Evolutionary conservation across 2,113 vertebrate genomes (phyloP).

Genomic region (Sorex fumeus): DNA sequence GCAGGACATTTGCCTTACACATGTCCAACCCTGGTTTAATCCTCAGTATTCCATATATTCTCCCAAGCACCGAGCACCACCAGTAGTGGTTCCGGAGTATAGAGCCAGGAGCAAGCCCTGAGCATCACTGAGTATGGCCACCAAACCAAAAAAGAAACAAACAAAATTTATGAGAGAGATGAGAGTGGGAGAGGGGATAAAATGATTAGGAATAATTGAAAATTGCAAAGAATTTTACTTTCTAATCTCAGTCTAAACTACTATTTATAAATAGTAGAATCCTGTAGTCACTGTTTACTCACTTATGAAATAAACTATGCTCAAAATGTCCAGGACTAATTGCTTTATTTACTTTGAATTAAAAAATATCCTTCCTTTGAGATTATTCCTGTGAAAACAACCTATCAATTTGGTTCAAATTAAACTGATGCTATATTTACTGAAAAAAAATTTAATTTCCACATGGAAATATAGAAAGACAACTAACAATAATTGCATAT

Average conservation of each 20-base stretch:
- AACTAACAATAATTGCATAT: background rate
- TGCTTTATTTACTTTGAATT: slow-evolving; percentile 60
- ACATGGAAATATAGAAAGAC: background rate
- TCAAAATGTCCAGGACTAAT: background rate
- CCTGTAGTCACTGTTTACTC: background rate
- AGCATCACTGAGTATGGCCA: too few relatives aligned
- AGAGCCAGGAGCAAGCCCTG: too few relatives aligned
- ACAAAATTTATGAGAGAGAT: too few relatives aligned
- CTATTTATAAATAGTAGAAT: slow-evolving; percentile 32
- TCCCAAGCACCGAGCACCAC: too few relatives aligned
- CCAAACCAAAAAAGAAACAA: too few relatives aligned
- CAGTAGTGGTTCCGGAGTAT: too few relatives aligned
- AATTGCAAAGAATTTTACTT: slow-evolving; percentile 44
- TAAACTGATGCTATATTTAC: slow-evolving; percentile 9
- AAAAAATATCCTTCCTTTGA: slow-evolving; percentile 27
- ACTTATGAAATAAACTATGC: slow-evolving; percentile 56
- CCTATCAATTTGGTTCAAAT: slow-evolving; percentile 24
- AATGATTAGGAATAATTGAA: background rate
- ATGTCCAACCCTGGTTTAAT: too few relatives aligned
- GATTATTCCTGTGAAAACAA: slow-evolving; percentile 21
- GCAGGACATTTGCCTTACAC: too few relatives aligned
- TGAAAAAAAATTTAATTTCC: background rate
- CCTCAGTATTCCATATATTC: too few relatives aligned
- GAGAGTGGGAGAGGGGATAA: too few relatives aligned
- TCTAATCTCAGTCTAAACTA: background rate